phyloP scores from a whole-genome alignment of 2,113 vertebrate species.

The Chloebia gouldiae region DNA sequence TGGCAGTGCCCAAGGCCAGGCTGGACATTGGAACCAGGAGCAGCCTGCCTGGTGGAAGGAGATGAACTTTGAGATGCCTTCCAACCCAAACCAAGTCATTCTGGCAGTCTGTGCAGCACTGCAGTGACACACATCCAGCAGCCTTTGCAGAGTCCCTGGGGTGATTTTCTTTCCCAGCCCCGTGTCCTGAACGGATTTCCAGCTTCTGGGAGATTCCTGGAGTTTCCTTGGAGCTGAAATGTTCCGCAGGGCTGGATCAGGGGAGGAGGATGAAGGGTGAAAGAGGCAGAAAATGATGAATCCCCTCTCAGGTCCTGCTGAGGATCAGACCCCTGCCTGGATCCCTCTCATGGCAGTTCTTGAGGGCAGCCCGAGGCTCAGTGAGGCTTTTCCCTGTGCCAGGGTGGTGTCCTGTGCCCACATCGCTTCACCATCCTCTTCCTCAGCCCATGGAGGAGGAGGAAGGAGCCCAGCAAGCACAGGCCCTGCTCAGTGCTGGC shows the following conservation, averaged over 20 bases:
- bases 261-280: neutral
- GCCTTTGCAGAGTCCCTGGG: neutral
- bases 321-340: accelerated
- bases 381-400: neutral
- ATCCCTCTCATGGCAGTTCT: neutral
- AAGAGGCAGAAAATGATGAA: neutral
- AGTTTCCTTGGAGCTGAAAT: neutral
- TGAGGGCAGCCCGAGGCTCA: neutral
- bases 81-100: accelerated
- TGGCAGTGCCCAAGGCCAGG: neutral
- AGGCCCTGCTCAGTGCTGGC: accelerated
- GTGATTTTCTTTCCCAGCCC: neutral
- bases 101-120: neutral
- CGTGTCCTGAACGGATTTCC: neutral
- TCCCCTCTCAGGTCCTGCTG: neutral
- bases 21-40: accelerated
- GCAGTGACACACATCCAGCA: neutral
- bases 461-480: neutral
- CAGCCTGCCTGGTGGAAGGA: neutral
- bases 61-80: neutral
- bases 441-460: neutral
- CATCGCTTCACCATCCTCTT: neutral
- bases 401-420: neutral
- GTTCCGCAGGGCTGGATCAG: accelerated
- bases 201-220: neutral